phyloP scores from a whole-genome alignment of 1,140 invertebrate species.

The Drosophila arizonae region DNA sequence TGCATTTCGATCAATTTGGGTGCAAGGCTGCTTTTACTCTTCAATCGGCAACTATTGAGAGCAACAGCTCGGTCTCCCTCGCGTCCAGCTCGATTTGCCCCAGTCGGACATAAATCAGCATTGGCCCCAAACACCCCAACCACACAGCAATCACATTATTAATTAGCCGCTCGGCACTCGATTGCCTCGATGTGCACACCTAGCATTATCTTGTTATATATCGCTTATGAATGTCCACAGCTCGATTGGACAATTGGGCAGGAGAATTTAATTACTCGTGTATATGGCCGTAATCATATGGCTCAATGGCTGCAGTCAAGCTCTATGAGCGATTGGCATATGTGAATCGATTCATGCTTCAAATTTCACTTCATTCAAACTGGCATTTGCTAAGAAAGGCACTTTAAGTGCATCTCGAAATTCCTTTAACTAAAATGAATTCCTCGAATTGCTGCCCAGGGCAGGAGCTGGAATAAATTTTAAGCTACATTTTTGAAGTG shows the following conservation, averaged over 20 bases:
- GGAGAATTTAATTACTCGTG: background rate
- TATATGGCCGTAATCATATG: slow-evolving; percentile 1
- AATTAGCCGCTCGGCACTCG: slow-evolving; percentile 14
- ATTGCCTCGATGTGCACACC: background rate
- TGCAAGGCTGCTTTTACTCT: slow-evolving; percentile 44
- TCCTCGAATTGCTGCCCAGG: no score
- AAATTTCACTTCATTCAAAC: no score
- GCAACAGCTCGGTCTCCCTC: background rate
- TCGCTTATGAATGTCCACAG: background rate
- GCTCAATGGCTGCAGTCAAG: background rate
- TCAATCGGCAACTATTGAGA: slow-evolving; percentile 40
- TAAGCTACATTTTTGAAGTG: no score
- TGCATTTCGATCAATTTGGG: slow-evolving; percentile 55
- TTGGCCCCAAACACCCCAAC: background rate
- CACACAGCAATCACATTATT: slow-evolving; percentile 9
- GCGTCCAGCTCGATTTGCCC: background rate
- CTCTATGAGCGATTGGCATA: background rate
- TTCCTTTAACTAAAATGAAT: no score
- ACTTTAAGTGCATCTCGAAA: no score
- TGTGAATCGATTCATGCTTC: no score
- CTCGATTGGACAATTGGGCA: background rate
- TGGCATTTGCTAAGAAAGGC: no score
- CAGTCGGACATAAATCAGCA: slow-evolving; percentile 25
- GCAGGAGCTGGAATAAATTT: no score
- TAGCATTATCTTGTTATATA: background rate